A percentile compares a stretch with the other conserved stretches of the same genome.
Conservation (phyloP, 2,113 vertebrate species). For the Chitala chitala region DNA sequence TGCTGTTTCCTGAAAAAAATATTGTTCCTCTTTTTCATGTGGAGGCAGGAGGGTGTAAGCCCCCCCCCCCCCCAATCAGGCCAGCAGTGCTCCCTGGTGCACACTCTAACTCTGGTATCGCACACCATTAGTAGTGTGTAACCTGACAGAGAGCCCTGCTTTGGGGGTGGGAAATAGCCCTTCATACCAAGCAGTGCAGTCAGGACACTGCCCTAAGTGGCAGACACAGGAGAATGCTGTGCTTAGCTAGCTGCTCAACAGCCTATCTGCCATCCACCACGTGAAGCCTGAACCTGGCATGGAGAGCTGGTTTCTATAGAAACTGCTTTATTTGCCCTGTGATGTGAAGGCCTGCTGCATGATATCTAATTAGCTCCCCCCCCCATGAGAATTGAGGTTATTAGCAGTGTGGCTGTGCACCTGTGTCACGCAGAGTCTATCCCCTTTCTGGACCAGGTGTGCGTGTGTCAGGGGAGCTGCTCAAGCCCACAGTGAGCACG, state of each 20-base stretch:
- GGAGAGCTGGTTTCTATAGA: neutral
- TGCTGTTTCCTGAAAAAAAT: neutral
- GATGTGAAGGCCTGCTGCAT: neutral
- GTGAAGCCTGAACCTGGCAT: neutral
- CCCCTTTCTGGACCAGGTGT: constrained; percentile 36
- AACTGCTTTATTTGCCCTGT: neutral
- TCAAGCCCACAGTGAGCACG: constrained; percentile 68
- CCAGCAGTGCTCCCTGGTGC: neutral
- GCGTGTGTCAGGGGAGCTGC: constrained; percentile 66
- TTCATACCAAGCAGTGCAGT: no score
- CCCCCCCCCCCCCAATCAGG: neutral
- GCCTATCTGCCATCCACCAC: neutral
- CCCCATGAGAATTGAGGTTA: neutral
- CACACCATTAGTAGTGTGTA: no score
- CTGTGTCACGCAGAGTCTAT: constrained; percentile 11
- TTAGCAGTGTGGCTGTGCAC: neutral
- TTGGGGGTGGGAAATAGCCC: no score
- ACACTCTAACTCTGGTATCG: no score
- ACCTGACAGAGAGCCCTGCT: no score
- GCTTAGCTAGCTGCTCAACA: neutral
- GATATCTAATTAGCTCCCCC: neutral
- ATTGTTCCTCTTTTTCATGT: neutral
- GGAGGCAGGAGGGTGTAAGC: neutral
- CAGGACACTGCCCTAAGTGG: no score
- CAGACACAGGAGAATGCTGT: no score